Conservation (phyloP, 2,888 invertebrate genomes). For the Heliconius erato region DNA sequence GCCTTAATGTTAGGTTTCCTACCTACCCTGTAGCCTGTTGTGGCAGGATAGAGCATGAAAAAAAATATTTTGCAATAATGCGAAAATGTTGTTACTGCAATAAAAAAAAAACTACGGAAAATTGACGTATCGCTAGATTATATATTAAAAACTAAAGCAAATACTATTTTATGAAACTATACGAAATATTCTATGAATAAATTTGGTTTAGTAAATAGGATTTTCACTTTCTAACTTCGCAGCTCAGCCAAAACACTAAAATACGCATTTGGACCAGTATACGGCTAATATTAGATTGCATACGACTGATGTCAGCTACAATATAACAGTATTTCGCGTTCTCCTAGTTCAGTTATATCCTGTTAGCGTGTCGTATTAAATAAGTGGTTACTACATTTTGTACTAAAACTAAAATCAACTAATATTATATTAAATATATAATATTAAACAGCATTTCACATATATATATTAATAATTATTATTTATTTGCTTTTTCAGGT, state of each 20-base stretch:
- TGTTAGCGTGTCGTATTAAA: slow-evolving; percentile 18
- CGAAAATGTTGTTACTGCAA: neutral
- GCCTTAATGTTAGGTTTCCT: neutral
- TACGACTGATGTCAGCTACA: slow-evolving; percentile 64
- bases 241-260: slow-evolving; percentile 62
- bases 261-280: slow-evolving; percentile 60
- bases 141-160: neutral
- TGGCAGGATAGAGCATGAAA: neutral
- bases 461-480: too few species aligned
- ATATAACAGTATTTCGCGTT: slow-evolving; percentile 50
- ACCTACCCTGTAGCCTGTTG: neutral
- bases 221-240: slow-evolving; percentile 53
- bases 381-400: neutral
- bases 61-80: neutral
- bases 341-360: slow-evolving; percentile 9
- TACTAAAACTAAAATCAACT: neutral
- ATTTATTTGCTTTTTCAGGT: too few species aligned
- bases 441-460: too few species aligned
- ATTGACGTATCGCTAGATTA: neutral
- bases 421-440: neutral
- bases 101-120: neutral
- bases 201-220: slow-evolving; percentile 43
- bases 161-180: neutral
- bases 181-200: slow-evolving; percentile 27
- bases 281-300: slow-evolving; percentile 69